Conservation (phyloP, 2,797 vertebrate genomes). For the Melanitta fusca region DNA sequence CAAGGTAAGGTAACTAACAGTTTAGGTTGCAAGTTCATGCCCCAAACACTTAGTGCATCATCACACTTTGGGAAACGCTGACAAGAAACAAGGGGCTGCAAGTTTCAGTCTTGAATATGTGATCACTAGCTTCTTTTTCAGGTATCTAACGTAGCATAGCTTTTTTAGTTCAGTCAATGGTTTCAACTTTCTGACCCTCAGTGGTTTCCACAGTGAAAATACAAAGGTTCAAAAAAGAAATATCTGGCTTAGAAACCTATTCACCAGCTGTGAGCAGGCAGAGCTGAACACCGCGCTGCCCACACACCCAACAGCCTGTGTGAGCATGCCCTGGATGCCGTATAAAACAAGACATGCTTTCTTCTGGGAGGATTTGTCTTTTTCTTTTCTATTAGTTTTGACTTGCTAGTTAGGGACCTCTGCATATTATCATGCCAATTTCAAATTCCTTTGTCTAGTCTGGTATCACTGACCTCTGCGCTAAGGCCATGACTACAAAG, state of each 20-base stretch:
- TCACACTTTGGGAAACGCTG: background rate
- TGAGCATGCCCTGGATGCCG: background rate
- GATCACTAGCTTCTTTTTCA: background rate
- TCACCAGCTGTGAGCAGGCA: background rate
- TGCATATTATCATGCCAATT: background rate
- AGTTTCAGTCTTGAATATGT: background rate
- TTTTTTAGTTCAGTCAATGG: background rate
- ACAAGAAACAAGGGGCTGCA: background rate
- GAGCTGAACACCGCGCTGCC: background rate
- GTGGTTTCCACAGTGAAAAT: background rate
- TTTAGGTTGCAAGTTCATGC: background rate
- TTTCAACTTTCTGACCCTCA: background rate
- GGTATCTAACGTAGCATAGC: background rate
- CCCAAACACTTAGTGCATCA: background rate
- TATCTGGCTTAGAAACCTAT: background rate
- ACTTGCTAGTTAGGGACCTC: background rate
- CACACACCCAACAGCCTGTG: fast-evolving
- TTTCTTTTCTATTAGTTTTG: background rate
- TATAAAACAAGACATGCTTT: background rate
- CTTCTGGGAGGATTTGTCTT: background rate
- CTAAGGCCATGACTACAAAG: background rate
- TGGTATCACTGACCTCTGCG: background rate
- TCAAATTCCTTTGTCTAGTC: background rate
- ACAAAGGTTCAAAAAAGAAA: background rate
- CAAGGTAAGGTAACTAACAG: background rate